These are phyloP conservation scores for Sinonovacula constricta DNA, from an alignment of 1,140 invertebrate genomes.

Conservation along the genomic window DNA sequence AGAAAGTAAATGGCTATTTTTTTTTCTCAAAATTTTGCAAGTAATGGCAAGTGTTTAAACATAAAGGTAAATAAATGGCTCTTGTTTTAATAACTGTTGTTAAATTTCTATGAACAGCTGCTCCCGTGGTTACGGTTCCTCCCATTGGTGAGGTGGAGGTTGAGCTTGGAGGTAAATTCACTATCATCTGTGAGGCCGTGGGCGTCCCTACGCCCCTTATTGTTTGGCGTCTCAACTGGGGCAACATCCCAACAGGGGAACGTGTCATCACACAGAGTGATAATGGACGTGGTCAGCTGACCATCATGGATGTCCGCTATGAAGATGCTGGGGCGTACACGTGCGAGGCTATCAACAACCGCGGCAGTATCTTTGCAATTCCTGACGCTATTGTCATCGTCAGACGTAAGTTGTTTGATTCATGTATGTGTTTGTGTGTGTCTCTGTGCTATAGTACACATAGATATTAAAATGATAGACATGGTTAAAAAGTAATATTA, in stretches of 20 bases:
- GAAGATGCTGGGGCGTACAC: slow-evolving; percentile 96
- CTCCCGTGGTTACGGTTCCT: slow-evolving; percentile 84
- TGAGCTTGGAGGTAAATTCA: slow-evolving; percentile 85
- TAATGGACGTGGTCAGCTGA: slow-evolving; percentile 89
- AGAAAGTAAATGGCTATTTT: too few species aligned
- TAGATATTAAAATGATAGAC: too few species aligned
- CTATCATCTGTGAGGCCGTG: slow-evolving; percentile 90
- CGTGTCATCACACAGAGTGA: slow-evolving; percentile 88
- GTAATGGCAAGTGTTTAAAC: too few species aligned
- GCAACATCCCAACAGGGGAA: slow-evolving; percentile 89
- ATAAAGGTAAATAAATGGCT: too few species aligned
- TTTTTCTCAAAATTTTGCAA: too few species aligned
- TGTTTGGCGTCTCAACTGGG: slow-evolving; percentile 98
- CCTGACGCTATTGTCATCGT: slow-evolving; percentile 95
- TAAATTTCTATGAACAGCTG: too few species aligned
- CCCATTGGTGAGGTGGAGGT: slow-evolving; percentile 84
- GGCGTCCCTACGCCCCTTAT: slow-evolving; percentile 95
- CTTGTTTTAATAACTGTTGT: too few species aligned
- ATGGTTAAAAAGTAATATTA: too few species aligned
- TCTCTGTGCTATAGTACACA: too few species aligned
- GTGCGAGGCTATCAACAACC: slow-evolving; percentile 96
- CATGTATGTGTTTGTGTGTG: too few species aligned
- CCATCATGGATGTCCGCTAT: slow-evolving; percentile 85
- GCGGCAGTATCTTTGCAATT: slow-evolving; percentile 90
- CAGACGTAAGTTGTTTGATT: slow-evolving; percentile 77